phyloP scores from a whole-genome alignment of 1,140 invertebrate species.

The Neodiprion fabricii region DNA sequence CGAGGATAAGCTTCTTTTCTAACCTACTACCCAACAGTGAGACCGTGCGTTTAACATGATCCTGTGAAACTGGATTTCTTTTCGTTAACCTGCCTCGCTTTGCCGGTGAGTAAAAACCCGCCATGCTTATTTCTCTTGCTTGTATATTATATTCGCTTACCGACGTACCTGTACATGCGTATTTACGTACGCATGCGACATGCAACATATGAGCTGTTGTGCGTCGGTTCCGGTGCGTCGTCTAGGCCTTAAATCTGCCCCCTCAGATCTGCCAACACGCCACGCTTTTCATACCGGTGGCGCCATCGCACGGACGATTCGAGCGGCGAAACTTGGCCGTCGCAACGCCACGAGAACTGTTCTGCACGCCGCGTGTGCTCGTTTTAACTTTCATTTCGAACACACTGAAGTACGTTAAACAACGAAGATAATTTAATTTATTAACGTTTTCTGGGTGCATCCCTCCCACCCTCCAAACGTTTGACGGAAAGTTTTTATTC shows the following conservation, averaged over 20 bases:
- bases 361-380: too few species aligned
- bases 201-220: background rate
- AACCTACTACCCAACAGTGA: too few species aligned
- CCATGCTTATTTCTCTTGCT: conserved; percentile 15
- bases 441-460: conserved; percentile 24
- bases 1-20: too few species aligned
- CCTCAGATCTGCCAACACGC: background rate
- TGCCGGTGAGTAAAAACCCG: conserved; percentile 48
- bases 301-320: too few species aligned
- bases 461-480: background rate
- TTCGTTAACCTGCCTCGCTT: conserved; percentile 42
- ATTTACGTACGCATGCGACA: too few species aligned
- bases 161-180: too few species aligned
- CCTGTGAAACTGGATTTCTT: conserved; percentile 54
- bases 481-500: background rate
- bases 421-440: background rate
- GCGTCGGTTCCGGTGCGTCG: background rate
- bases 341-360: too few species aligned
- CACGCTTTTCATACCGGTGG: background rate
- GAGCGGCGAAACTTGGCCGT: too few species aligned
- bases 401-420: background rate
- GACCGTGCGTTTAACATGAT: conserved; percentile 28
- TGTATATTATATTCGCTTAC: background rate
- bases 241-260: background rate
- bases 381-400: background rate